Base-by-base conservation (phyloP, 2,797 vertebrate genomes). In the Gephyroberyx darwinii region DNA sequence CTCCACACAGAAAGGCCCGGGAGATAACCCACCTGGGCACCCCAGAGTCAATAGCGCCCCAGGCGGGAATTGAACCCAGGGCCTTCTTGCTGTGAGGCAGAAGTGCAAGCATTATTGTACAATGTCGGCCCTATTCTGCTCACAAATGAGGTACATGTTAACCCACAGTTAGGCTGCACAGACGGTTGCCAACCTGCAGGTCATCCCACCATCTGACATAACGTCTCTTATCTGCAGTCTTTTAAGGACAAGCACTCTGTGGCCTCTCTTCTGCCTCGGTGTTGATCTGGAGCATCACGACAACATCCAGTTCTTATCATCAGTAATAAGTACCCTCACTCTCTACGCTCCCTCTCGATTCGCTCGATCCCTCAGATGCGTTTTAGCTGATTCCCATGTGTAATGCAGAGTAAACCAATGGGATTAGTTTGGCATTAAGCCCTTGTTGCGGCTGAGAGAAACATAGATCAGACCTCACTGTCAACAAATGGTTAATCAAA, bases 321-420 rank as follows among this genome's bases (percentile, higher is more conserved):
- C 1, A 39, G 41, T n/a, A 20, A 16, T 10, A 12, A 35, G 13
- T 1, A 4, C 43, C 43, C 14, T 5, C 19, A 26, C 50, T 0
- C 10, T 12, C 61, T 17, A 3, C 14, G 50, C 19, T 9, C 5
- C 12, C 16, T 52, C 16, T 16, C 43, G 1, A 45, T 10, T 22
- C 17, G n/a, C 47, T 35, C 14, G 5, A 37, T 35, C 12, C 61
- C n/a, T 30, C 20, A 45, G 20, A 52, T 31, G 19, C 17, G 19
- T 47, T 47, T 26, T 3, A 26, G 26, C 26, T 26, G 26, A 26
- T 26, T 26, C 26, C 26, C 26, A 26, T 3, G 48, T 52, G 39
- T 67, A 69, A 73, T 85, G 67, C 51, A 76, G 78, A 74, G 64
- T 51, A 74, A 76, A 81, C 74, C 33, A 71, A 70, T 74, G 69